Evolutionary conservation across 1,140 invertebrate genomes (phyloP), one percentile per base, ranked within the genome.

Genomic region (Drosophila pseudoananassae): DNA sequence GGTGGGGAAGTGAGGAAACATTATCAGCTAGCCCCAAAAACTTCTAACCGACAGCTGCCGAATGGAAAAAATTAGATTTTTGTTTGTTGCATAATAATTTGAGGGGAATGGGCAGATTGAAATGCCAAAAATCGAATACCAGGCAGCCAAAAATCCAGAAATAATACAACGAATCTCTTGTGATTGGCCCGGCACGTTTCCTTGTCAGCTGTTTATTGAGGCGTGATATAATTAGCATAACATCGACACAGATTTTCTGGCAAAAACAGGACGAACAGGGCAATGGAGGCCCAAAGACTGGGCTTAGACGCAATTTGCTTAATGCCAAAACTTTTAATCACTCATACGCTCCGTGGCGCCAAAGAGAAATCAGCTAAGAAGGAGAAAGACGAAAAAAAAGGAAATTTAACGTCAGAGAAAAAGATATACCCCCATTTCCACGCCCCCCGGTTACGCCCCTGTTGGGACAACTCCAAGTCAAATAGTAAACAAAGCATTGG

Each of bases 301-400:
- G 61, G 65, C 69, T 88, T 72, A 87, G 69, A 58, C 70, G 70
- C 74, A 88, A 87, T 88, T 88, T 76, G 79, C 66, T 82, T 76
- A 88, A 88, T 88, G 84, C 72, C 59, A 51, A 88, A 88, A 88
- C 71, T 88, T 88, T 76, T 88, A 88, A 89, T 88, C 83, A 83
- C 78, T 88, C 83, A 88, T 88, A 87, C 83, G 83, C 75, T 69
- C 64, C 66, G 63, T 88, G 82, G 55, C 73, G 83, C 68, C 61
- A 57, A 15, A 23, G 43, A 33, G 25, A 58, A 65, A n/a, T 31
- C 12, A 31, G 29, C 40, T 17, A 4, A 31, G 25, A 17, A 20
- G 20, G 20, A 23, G 63, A 45, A 25, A 25, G n/a, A 56, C 57
- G 63, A 65, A 49, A 71, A 50, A 55, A 31, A 31, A 40, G 4